Evolutionary conservation across 35 echinoderm and acorn worm species (phyloP).

Genomic region (Chiridota heheva): DNA sequence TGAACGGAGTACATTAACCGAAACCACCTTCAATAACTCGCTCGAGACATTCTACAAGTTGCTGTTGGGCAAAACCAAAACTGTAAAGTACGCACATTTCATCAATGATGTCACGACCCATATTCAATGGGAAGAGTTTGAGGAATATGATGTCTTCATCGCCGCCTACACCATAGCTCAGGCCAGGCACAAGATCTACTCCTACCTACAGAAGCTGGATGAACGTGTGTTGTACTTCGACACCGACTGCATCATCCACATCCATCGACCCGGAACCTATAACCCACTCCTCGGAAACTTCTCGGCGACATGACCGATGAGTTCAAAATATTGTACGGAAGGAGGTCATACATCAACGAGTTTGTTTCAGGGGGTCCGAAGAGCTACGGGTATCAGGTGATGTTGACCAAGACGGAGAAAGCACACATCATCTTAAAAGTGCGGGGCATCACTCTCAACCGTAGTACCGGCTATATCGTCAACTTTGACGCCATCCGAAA

Average conservation of each 20-base stretch:
- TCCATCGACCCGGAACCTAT: background rate
- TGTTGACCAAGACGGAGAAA: background rate
- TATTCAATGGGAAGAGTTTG: no score
- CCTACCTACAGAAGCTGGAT: background rate
- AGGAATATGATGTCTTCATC: no score
- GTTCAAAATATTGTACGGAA: background rate
- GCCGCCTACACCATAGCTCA: no score
- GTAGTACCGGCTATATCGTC: background rate
- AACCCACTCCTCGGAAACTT: constrained; percentile 22
- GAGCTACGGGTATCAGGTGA: constrained; percentile 32
- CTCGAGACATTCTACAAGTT: no score
- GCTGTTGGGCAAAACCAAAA: no score
- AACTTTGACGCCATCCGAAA: constrained; percentile 21
- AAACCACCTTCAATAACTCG: no score
- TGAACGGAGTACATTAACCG: no score
- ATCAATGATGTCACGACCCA: no score
- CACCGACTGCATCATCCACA: constrained; percentile 19
- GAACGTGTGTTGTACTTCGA: constrained; percentile 13
- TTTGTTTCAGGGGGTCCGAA: constrained; percentile 38
- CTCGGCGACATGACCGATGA: constrained; percentile 16
- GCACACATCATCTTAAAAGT: constrained; percentile 4
- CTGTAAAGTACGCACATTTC: no score
- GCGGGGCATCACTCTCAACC: constrained; percentile 1
- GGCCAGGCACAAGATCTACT: background rate
- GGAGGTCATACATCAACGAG: background rate